These are phyloP conservation scores for Ochotona princeps DNA, from an alignment of 2,113 vertebrate genomes.

Conservation along the genomic window DNA sequence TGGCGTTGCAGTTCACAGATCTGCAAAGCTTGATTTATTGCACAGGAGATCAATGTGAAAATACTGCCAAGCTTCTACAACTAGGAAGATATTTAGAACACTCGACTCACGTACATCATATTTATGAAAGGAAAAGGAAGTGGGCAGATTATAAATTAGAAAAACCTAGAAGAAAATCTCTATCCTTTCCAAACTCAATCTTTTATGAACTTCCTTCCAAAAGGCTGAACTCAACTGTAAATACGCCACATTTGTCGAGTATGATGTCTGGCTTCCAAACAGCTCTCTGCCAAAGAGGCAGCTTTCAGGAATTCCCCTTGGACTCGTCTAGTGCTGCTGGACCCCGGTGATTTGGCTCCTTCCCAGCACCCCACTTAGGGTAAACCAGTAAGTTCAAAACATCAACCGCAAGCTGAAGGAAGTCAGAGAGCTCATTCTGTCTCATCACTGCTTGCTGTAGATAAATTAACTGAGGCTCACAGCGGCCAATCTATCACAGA, in stretches of 20 bases:
- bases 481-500: not conserved
- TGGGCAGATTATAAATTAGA: slow-evolving; percentile 72
- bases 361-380: no score
- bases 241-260: not conserved
- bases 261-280: slow-evolving; percentile 17
- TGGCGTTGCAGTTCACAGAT: slow-evolving; percentile 45
- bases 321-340: not conserved
- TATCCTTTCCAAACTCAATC: slow-evolving; percentile 43
- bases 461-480: not conserved
- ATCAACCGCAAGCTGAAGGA: not conserved
- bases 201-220: slow-evolving; percentile 58
- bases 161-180: slow-evolving; percentile 61
- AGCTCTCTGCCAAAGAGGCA: not conserved
- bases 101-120: slow-evolving; percentile 39
- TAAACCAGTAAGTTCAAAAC: not conserved
- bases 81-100: slow-evolving; percentile 65
- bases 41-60: slow-evolving; percentile 71
- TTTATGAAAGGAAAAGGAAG: slow-evolving; percentile 74
- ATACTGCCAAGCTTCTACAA: slow-evolving; percentile 79
- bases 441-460: not conserved
- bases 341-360: not conserved
- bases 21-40: slow-evolving; percentile 77
- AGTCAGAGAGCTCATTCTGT: not conserved
- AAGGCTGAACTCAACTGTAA: slow-evolving; percentile 41
- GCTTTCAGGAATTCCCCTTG: not conserved